phyloP scores from a whole-genome alignment of 2,113 vertebrate genomes.

The Tetrax tetrax region DNA sequence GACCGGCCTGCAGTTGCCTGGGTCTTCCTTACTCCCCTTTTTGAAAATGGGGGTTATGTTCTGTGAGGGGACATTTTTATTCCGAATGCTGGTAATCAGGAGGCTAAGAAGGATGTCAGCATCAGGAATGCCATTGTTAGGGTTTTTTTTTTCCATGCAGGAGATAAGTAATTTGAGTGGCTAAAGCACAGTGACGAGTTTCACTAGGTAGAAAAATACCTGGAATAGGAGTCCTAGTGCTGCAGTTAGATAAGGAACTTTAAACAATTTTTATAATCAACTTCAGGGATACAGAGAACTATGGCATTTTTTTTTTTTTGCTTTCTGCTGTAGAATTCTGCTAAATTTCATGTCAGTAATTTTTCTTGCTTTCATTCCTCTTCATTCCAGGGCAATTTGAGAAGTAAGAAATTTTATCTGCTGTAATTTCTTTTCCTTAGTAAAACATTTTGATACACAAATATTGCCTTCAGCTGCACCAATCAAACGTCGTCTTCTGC shows the following conservation, averaged over 20 bases:
- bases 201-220: neutral
- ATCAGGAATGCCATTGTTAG: rapidly evolving
- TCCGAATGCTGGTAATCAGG: neutral
- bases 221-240: too few species aligned
- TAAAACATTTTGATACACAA: neutral
- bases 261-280: neutral
- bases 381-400: neutral
- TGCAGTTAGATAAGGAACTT: neutral
- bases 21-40: too few species aligned
- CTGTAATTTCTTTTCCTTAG: neutral
- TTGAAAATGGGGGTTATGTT: too few species aligned
- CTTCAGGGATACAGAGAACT: neutral
- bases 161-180: neutral
- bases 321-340: neutral
- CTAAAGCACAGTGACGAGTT: neutral
- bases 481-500: neutral
- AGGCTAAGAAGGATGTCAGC: neutral
- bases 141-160: too few species aligned
- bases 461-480: neutral
- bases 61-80: neutral
- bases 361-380: neutral
- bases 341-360: neutral
- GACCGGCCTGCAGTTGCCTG: too few species aligned
- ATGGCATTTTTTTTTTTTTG: neutral
- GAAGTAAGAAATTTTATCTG: neutral